Base-by-base conservation (phyloP, 2,797 vertebrate genomes). In the Iguana delicatissima region DNA sequence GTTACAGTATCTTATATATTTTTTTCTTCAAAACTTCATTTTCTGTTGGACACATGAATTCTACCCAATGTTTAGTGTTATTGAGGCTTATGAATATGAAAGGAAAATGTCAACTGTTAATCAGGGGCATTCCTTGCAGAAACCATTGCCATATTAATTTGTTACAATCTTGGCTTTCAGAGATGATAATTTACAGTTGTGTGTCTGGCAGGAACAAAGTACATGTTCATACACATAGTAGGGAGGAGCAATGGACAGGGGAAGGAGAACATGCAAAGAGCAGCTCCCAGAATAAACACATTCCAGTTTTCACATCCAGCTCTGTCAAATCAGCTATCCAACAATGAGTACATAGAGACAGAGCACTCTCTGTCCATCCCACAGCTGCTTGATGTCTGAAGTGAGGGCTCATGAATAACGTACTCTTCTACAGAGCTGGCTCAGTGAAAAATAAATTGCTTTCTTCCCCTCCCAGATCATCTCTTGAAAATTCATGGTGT, bases 221-320 rank as follows among this genome's bases (percentile, higher is more conserved):
- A 80, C 84, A 94, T 84, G 90, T 96, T 95, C 89, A 1, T 87
- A 1, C 80, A 90, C 94, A 91, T 87, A 94, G 89, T 93, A 94
- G 93, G 94, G 94, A 94, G 83, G 89, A 84, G 62, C 83, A 38
- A 32, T 92, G 90, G 18, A 29, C n/a, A 77, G n/a, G 72, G n/a
- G 29, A 77, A 67, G 18, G 90, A 90, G 93, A 89, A 95, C 91
- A 82, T 90, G 83, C 26, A 87, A 7, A 46, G 69, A 92, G 2
- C 88, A 80, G 24, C 93, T 88, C 93, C 64, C 84, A 91, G 35
- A 93, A 91, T 87, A 93, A 95, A 93, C 77, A 94, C 91, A 90
- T 5, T 52, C 91, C 84, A 79, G 24, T 91, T 93, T 94, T 93
- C 50, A 52, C 32, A 85, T 94, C 91, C 87, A 9, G 0, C 91